Evolutionary conservation across 2,888 invertebrate species (phyloP).

Genomic region (Syrphus vitripennis): DNA sequence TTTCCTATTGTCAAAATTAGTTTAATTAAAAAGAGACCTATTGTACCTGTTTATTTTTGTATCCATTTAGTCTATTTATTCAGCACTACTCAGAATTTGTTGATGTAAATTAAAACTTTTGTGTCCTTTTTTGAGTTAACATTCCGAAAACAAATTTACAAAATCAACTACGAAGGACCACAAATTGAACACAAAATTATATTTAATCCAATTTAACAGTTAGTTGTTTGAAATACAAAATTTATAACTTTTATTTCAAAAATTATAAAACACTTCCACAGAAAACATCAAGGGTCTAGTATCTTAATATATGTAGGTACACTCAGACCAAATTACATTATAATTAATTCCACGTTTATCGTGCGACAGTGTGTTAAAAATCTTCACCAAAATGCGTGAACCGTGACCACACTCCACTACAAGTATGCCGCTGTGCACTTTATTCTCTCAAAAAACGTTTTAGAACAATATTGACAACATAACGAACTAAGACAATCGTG

Average conservation of each 20-base stretch:
- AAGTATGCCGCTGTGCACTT: neutral
- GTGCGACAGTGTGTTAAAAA: conserved; percentile 11
- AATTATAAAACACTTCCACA: neutral
- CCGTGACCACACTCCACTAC: conserved; percentile 27
- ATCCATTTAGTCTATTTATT: neutral
- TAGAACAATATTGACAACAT: neutral
- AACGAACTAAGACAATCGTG: neutral
- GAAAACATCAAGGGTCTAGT: neutral
- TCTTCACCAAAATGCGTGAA: conserved; percentile 29
- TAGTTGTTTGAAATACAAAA: neutral
- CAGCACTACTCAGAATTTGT: neutral
- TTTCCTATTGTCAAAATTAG: too few species aligned
- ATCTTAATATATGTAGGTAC: too few species aligned
- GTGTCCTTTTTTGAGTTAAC: neutral
- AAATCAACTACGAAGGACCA: neutral
- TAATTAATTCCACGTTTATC: conserved; percentile 62
- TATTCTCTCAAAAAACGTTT: neutral
- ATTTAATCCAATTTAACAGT: neutral
- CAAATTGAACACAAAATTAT: neutral
- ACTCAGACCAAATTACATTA: neutral
- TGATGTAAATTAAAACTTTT: neutral
- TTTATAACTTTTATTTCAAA: neutral
- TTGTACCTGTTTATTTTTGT: neutral
- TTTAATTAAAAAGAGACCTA: too few species aligned
- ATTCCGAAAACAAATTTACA: neutral